Conservation (phyloP, 1,140 invertebrate genomes). For the Heliconius hewitsoni region DNA sequence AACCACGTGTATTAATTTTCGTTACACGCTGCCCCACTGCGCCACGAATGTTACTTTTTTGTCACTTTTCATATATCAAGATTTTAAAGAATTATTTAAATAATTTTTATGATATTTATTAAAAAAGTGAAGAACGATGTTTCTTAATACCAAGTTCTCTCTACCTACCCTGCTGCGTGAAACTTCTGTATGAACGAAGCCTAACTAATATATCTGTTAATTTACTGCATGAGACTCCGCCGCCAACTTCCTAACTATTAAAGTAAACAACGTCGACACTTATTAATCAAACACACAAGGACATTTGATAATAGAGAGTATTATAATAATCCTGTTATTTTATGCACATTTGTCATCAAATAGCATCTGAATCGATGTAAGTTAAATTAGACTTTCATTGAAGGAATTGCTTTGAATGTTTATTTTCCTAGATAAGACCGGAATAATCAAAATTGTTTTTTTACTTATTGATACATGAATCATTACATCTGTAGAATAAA, state of each 20-base stretch:
- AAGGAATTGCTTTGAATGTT: no score
- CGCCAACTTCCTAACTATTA: neutral
- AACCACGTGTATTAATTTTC: no score
- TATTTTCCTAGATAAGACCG: no score
- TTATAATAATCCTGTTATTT: conserved; percentile 10
- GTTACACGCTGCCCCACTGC: no score
- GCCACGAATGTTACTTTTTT: no score
- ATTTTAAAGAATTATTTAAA: no score
- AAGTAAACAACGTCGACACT: conserved; percentile 20
- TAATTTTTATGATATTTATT: neutral
- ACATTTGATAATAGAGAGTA: neutral
- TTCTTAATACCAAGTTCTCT: neutral
- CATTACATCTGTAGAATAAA: no score
- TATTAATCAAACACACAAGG: conserved; percentile 30
- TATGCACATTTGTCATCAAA: neutral
- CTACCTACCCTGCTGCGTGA: neutral
- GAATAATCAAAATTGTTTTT: no score
- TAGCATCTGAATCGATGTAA: no score
- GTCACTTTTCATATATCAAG: no score
- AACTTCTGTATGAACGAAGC: neutral
- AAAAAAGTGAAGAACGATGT: neutral
- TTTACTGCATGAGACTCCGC: conserved; percentile 11
- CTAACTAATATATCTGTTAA: neutral
- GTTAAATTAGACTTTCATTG: no score
- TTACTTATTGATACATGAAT: no score